A percentile compares a stretch with the other conserved stretches of the same genome.
Evolutionary conservation across 2,888 invertebrate genomes (phyloP).

Genomic region (Meloe dianella): DNA sequence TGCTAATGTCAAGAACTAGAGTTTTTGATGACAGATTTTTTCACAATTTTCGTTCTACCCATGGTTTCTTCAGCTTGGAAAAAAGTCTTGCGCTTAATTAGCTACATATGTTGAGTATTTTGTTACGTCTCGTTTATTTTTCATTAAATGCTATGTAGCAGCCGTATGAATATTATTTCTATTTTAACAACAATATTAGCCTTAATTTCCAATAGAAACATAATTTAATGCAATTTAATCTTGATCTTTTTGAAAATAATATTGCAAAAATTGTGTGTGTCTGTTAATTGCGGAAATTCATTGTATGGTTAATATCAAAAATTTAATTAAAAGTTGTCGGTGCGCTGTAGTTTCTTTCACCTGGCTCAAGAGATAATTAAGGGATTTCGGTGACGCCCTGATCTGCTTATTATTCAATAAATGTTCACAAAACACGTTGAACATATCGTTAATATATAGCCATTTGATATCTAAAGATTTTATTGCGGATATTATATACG

Average conservation of each 20-base stretch:
- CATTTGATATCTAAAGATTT: slow-evolving; percentile 35
- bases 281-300: slow-evolving; percentile 20
- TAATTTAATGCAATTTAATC: not conserved
- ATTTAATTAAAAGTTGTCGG: slow-evolving; percentile 41
- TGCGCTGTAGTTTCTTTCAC: slow-evolving; percentile 34
- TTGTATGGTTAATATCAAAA: slow-evolving; percentile 21
- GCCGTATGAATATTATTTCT: slow-evolving; percentile 21
- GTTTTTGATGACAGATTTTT: slow-evolving; percentile 32
- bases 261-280: not conserved
- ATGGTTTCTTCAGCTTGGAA: slow-evolving; percentile 22
- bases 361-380: slow-evolving; percentile 32
- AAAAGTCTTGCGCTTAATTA: slow-evolving; percentile 45
- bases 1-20: slow-evolving; percentile 38
- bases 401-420: slow-evolving; percentile 36
- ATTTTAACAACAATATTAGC: not conserved
- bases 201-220: not conserved
- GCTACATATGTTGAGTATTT: slow-evolving; percentile 45
- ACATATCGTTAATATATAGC: slow-evolving; percentile 35
- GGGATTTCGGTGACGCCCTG: slow-evolving; percentile 33
- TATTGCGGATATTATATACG: slow-evolving; percentile 36
- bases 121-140: slow-evolving; percentile 44
- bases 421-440: slow-evolving; percentile 31
- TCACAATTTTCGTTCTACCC: slow-evolving; percentile 24
- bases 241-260: not conserved
- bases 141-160: slow-evolving; percentile 34